phyloP scores from a whole-genome alignment of 2,888 invertebrate species.

The Acheta domesticus region DNA sequence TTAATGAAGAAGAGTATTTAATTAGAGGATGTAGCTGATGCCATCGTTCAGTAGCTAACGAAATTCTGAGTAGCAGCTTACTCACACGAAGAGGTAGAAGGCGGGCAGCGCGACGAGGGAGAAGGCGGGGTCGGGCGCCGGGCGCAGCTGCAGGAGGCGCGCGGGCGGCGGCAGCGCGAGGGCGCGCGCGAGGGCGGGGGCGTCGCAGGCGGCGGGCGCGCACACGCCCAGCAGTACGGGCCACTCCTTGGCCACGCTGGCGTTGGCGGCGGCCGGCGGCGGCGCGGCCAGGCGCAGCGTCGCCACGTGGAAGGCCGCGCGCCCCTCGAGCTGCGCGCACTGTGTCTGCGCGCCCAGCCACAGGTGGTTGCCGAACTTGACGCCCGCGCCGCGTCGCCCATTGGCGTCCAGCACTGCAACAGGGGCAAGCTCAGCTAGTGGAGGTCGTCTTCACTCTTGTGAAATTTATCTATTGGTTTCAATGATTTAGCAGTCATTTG shows the following conservation, averaged over 20 bases:
- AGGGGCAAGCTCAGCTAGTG: background rate
- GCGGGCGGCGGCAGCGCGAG: conserved; percentile 39
- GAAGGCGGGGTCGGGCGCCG: conserved; percentile 29
- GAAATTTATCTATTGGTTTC: too few species aligned
- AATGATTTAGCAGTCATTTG: too few species aligned
- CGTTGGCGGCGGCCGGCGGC: background rate
- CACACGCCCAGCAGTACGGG: conserved; percentile 70
- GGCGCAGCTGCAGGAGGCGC: conserved; percentile 21
- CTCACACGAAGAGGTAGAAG: conserved; percentile 27
- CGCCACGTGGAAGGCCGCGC: background rate
- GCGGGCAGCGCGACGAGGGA: conserved; percentile 25
- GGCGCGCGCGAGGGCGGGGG: conserved; percentile 53
- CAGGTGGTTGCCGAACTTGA: conserved; percentile 75
- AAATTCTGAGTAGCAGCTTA: too few species aligned
- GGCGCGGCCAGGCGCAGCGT: background rate
- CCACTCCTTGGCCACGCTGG: conserved; percentile 52
- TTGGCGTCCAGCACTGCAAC: conserved; percentile 72
- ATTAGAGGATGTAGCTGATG: too few species aligned
- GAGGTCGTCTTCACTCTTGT: too few species aligned
- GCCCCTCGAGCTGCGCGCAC: conserved; percentile 61
- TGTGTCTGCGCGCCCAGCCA: conserved; percentile 72
- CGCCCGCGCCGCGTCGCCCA: conserved; percentile 70
- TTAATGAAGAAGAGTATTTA: too few species aligned
- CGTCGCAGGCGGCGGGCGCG: conserved; percentile 64
- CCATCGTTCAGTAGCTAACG: too few species aligned